These are phyloP conservation scores for Amblyjoppa fuscipennis DNA, from an alignment of 2,888 invertebrate genomes.

Conservation along the genomic window DNA sequence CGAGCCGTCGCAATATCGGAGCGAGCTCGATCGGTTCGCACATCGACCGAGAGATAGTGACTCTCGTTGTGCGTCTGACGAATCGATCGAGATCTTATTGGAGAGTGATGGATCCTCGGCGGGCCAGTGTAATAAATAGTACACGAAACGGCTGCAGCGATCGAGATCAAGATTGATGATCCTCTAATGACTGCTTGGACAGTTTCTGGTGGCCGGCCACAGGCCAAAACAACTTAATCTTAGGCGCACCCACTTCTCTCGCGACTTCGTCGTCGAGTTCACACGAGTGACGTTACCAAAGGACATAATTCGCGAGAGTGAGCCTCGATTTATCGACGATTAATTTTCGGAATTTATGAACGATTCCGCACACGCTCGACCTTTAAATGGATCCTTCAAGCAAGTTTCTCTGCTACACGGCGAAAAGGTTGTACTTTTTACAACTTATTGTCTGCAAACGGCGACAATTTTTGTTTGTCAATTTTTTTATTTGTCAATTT, in stretches of 20 bases:
- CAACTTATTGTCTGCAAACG: no score
- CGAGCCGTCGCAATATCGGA: conserved; percentile 21
- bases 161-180: conserved; percentile 80
- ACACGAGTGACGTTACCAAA: conserved; percentile 7
- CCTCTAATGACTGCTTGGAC: conserved; percentile 80
- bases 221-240: conserved; percentile 78
- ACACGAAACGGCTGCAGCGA: conserved; percentile 67
- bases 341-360: conserved; percentile 35
- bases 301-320: conserved; percentile 16
- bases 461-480: no score
- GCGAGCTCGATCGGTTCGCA: conserved; percentile 7
- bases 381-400: background rate
- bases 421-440: background rate
- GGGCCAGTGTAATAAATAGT: conserved; percentile 69
- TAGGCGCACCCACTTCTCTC: conserved; percentile 34
- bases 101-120: conserved; percentile 63
- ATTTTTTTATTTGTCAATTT: no score
- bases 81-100: conserved; percentile 74
- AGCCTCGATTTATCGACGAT: conserved; percentile 16
- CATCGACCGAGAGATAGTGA: conserved; percentile 32
- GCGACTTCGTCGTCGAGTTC: conserved; percentile 35
- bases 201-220: conserved; percentile 74
- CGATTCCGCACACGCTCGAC: background rate
- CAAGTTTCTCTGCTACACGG: conserved; percentile 11
- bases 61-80: conserved; percentile 62